phyloP scores from a whole-genome alignment of 2,888 invertebrate species.

The Dicranocentrus wangi region DNA sequence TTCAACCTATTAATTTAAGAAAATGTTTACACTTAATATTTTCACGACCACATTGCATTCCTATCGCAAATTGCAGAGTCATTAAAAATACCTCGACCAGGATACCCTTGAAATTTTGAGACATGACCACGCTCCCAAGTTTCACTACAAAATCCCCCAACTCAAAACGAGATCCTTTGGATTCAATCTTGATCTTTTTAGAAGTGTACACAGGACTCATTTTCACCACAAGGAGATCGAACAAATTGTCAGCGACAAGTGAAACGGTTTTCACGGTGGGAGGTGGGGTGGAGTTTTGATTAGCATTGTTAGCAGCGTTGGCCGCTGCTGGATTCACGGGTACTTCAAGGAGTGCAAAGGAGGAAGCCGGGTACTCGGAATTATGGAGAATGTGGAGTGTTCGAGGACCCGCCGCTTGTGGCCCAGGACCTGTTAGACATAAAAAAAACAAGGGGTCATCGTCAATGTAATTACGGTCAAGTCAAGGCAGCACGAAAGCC shows the following conservation, averaged over 20 bases:
- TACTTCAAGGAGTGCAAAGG: slow-evolving; percentile 89
- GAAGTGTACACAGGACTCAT: slow-evolving; percentile 90
- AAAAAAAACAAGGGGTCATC: too few species aligned
- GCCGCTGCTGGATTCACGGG: slow-evolving; percentile 58
- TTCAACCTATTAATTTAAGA: slow-evolving; percentile 87
- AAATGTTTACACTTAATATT: too few species aligned
- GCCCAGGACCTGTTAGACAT: slow-evolving; percentile 33
- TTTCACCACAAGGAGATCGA: slow-evolving; percentile 92
- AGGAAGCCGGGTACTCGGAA: slow-evolving; percentile 95
- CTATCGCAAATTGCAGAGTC: neutral
- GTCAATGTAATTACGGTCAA: too few species aligned
- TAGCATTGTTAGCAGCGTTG: slow-evolving; percentile 34
- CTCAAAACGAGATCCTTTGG: slow-evolving; percentile 78
- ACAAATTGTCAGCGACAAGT: slow-evolving; percentile 90
- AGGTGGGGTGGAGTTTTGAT: slow-evolving; percentile 46
- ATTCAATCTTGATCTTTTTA: slow-evolving; percentile 84
- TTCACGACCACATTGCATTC: too few species aligned
- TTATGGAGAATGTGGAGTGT: slow-evolving; percentile 84
- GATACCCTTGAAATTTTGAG: slow-evolving; percentile 93
- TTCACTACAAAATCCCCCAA: slow-evolving; percentile 93
- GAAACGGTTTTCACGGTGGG: slow-evolving; percentile 84
- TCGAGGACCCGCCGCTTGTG: slow-evolving; percentile 48
- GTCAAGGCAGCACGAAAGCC: too few species aligned
- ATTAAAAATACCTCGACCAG: slow-evolving; percentile 85
- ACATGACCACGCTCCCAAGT: slow-evolving; percentile 92